Percentiles rank a stretch among this genome's conserved stretches.
Conservation (phyloP, 2,113 vertebrate species). For the Actenoides hombroni region DNA sequence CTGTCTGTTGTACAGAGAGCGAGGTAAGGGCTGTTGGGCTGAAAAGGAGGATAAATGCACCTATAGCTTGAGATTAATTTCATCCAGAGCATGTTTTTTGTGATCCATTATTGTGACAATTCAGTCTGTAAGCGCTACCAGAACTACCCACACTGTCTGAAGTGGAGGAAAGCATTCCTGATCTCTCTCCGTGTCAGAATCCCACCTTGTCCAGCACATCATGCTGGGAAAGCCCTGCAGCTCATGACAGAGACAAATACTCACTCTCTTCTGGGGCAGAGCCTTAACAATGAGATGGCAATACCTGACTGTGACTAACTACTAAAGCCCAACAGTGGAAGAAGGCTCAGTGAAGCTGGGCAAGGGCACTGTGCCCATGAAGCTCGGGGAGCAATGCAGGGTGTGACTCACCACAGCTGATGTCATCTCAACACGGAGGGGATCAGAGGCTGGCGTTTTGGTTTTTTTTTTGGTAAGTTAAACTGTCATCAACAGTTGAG, state of each 20-base stretch:
- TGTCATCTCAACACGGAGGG: not conserved
- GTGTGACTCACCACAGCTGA: not conserved
- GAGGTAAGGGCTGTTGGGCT: not conserved
- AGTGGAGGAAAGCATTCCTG: not conserved
- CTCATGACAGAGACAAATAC: not conserved
- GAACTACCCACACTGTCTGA: not conserved
- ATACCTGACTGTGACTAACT: not conserved
- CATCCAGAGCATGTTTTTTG: not conserved
- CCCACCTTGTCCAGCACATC: not conserved
- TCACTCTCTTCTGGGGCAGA: not conserved
- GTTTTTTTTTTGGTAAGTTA: not conserved
- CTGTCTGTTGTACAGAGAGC: not conserved
- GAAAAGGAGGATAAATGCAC: not conserved
- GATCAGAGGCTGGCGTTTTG: not conserved
- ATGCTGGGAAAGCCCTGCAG: not conserved
- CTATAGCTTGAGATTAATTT: not conserved
- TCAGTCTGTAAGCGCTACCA: not conserved
- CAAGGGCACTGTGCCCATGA: not conserved
- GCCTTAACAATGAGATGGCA: not conserved
- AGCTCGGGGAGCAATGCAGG: not conserved
- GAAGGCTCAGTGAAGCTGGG: not conserved
- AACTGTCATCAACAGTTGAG: not conserved
- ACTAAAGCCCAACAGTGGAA: not conserved
- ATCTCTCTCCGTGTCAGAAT: not conserved
- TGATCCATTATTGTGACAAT: not conserved